Conservation (phyloP, 2,797 vertebrate genomes). For the Paratrypauchen microcephalus region DNA sequence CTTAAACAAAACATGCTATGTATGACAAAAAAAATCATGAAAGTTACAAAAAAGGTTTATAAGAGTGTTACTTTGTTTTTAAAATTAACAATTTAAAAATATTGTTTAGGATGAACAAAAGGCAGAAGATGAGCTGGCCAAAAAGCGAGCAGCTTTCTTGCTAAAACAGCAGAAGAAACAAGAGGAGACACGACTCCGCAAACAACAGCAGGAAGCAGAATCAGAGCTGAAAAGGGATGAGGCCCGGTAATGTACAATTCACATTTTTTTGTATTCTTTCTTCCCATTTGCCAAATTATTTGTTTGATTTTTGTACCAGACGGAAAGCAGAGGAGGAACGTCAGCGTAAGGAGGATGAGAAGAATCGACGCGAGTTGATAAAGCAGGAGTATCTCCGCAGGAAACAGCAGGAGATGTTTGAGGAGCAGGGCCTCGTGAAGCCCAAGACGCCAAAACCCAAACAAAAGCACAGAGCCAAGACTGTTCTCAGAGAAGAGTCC, state of each 20-base stretch:
- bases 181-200: slow-evolving; percentile 88
- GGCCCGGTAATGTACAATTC: slow-evolving; percentile 76
- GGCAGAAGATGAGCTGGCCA: slow-evolving; percentile 94
- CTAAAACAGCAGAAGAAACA: slow-evolving; percentile 96
- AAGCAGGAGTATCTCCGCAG: slow-evolving; percentile 93
- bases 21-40: too few relatives aligned
- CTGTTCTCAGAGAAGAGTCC: slow-evolving; percentile 87
- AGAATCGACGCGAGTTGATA: slow-evolving; percentile 91
- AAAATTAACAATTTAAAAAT: too few relatives aligned
- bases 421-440: slow-evolving; percentile 89
- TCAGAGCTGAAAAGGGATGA: slow-evolving; percentile 93
- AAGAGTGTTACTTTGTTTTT: not conserved
- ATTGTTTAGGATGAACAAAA: slow-evolving; percentile 84
- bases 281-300: not conserved
- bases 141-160: slow-evolving; percentile 92
- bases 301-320: slow-evolving; percentile 62
- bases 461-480: slow-evolving; percentile 87
- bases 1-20: not conserved
- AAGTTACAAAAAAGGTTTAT: not conserved
- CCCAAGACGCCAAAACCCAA: slow-evolving; percentile 86
- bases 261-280: fast-evolving
- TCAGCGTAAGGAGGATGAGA: slow-evolving; percentile 95
- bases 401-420: slow-evolving; percentile 93
- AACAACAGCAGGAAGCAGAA: slow-evolving; percentile 90
- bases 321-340: slow-evolving; percentile 95